Conservation (phyloP, 2,113 vertebrate genomes). For the Saguinus imperator region DNA sequence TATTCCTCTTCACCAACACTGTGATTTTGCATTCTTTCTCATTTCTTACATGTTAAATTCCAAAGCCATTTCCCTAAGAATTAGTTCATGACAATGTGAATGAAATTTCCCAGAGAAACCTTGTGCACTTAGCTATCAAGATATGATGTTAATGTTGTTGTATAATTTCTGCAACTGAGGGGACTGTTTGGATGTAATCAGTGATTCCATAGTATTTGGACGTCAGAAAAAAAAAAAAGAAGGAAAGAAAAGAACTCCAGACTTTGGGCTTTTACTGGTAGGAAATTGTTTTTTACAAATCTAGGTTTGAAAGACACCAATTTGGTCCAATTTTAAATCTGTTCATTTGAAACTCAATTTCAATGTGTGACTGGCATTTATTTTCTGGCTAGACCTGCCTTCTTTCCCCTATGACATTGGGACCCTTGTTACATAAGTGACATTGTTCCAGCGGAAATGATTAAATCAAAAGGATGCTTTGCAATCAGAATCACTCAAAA, state of each 20-base stretch:
- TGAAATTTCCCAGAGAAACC: constrained; percentile 21
- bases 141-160: background rate
- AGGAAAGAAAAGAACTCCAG: background rate
- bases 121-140: background rate
- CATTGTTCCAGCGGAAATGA: constrained; percentile 51
- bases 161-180: background rate
- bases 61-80: background rate
- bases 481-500: constrained; percentile 58
- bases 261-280: background rate
- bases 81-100: background rate
- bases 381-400: constrained; percentile 52
- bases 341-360: background rate
- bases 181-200: background rate
- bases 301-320: background rate
- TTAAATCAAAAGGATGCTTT: constrained; percentile 47
- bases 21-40: background rate
- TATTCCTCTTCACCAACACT: background rate
- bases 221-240: no score
- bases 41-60: background rate
- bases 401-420: constrained; percentile 17
- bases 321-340: constrained; percentile 36
- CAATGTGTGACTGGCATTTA: background rate
- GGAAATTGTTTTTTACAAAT: constrained; percentile 15
- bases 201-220: background rate
- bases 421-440: constrained; percentile 48